A percentile compares a stretch with the other conserved stretches of the same genome.
phyloP scores from a whole-genome alignment of 2,888 invertebrate species.

The Mayetiola destructor region DNA sequence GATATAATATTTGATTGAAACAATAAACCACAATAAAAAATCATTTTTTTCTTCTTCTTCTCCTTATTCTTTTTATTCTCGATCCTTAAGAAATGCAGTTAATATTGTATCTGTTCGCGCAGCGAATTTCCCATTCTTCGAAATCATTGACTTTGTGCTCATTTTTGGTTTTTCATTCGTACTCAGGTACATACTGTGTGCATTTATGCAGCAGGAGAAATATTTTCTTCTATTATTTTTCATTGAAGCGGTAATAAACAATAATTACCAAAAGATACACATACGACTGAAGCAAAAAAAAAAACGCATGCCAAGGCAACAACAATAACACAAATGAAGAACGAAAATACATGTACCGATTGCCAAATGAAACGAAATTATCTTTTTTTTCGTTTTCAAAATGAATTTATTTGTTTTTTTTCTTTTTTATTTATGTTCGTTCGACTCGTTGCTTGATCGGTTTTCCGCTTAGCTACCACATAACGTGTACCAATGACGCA shows the following conservation, averaged over 20 bases:
- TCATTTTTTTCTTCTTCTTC: background rate
- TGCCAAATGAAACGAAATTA: too few relatives aligned
- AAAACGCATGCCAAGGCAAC: background rate
- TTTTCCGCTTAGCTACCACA: background rate
- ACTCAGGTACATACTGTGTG: background rate
- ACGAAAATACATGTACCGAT: too few relatives aligned
- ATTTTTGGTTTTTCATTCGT: background rate
- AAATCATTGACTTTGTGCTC: background rate
- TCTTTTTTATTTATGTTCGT: too few relatives aligned
- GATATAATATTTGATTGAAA: background rate
- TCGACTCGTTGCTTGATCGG: too few relatives aligned
- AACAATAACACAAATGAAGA: too few relatives aligned
- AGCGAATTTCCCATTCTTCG: background rate
- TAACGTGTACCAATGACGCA: background rate
- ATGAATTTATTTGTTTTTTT: too few relatives aligned
- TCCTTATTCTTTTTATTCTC: too few relatives aligned
- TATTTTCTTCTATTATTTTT: too few relatives aligned
- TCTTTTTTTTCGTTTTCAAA: too few relatives aligned
- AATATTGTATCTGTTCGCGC: background rate
- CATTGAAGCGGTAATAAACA: constrained; percentile 5
- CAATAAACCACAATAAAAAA: constrained; percentile 5
- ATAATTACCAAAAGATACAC: constrained; percentile 1
- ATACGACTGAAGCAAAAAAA: background rate
- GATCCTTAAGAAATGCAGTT: background rate
- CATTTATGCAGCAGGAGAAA: background rate